Percentiles rank a stretch among this genome's conserved stretches.
These are phyloP conservation scores for Hypanus sabinus DNA, from an alignment of 2,113 vertebrate species.

Conservation along the genomic window DNA sequence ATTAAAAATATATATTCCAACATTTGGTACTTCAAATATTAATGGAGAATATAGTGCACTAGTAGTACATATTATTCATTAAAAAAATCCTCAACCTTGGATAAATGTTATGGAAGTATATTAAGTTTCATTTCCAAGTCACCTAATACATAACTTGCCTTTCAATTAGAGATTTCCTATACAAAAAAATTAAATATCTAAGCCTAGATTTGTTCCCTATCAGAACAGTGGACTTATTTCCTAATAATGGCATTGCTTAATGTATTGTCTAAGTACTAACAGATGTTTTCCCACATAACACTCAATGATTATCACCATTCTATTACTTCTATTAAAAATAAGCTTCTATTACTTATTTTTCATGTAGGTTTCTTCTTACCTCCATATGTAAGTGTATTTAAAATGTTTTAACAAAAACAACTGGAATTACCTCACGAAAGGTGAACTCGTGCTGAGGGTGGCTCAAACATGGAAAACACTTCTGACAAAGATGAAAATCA, in stretches of 20 bases:
- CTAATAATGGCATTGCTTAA: neutral
- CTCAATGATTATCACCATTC: neutral
- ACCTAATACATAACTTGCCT: neutral
- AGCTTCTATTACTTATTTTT: neutral
- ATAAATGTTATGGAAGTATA: neutral
- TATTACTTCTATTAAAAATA: too few relatives aligned
- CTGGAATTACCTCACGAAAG: conserved; percentile 50
- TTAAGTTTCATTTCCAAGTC: neutral
- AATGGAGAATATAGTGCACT: neutral
- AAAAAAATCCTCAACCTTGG: neutral
- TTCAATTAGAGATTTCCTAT: neutral
- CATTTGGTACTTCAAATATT: neutral
- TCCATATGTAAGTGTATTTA: neutral
- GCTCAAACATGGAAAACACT: conserved; percentile 47
- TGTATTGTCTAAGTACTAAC: neutral
- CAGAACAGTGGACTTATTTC: neutral
- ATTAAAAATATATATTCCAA: neutral
- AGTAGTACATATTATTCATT: neutral
- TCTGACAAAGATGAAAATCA: conserved; percentile 57
- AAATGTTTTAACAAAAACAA: neutral
- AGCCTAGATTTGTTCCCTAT: neutral
- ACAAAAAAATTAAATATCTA: neutral
- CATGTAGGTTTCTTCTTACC: neutral
- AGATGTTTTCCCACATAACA: neutral
- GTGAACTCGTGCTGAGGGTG: conserved; percentile 51